Conservation (phyloP, 2,888 invertebrate species). For the Lycia hirtaria region DNA sequence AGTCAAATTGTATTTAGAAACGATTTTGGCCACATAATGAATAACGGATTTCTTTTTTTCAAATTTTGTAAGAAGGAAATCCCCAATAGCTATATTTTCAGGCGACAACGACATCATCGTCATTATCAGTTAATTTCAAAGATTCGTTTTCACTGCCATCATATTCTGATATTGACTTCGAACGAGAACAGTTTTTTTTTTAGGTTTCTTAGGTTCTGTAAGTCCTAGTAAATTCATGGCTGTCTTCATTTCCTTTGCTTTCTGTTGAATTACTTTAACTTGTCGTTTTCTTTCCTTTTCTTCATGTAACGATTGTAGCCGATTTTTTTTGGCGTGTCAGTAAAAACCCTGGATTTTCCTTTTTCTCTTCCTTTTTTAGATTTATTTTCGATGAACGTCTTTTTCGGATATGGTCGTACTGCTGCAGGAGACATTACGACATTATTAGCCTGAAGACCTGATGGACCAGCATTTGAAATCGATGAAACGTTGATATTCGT, state of each 20-base stretch:
- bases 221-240: conserved; percentile 40
- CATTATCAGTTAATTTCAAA: too few species aligned
- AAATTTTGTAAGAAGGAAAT: conserved; percentile 37
- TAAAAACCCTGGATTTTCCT: conserved; percentile 35
- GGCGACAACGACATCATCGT: conserved; percentile 28
- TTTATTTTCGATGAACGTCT: conserved; percentile 15
- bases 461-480: too few species aligned
- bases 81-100: conserved; percentile 38
- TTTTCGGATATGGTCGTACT: conserved; percentile 41
- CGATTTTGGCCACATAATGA: conserved; percentile 40
- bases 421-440: conserved; percentile 26
- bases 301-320: conserved; percentile 16
- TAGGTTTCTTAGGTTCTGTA: conserved; percentile 41
- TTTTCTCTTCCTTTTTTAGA: conserved; percentile 14
- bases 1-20: conserved; percentile 36
- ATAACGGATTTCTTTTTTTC: conserved; percentile 29
- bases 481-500: too few species aligned
- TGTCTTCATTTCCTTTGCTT: conserved; percentile 40
- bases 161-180: conserved; percentile 23
- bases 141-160: conserved; percentile 43
- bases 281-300: conserved; percentile 35
- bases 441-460: not conserved
- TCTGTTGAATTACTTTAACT: conserved; percentile 4
- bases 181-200: conserved; percentile 17
- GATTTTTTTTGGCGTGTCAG: conserved; percentile 40